Percentiles rank a stretch among this genome's conserved stretches.
phyloP scores from a whole-genome alignment of 2,888 invertebrate genomes.

The Leptopilina drosophilae region DNA sequence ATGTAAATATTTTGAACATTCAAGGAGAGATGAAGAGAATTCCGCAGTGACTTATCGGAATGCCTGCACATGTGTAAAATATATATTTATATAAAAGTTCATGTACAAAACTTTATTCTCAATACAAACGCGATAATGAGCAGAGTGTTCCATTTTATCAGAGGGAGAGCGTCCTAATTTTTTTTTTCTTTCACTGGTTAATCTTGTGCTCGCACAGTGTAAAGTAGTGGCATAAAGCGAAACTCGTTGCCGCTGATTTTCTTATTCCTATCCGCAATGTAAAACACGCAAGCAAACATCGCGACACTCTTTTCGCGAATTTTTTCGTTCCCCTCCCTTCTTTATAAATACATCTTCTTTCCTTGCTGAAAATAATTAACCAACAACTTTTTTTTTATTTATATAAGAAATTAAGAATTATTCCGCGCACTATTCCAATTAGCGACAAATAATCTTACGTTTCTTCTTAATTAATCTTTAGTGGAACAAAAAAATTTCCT shows the following conservation, averaged over 20 bases:
- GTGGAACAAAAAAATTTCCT: too few relatives aligned
- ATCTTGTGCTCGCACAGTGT: constrained; percentile 12
- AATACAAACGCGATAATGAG: constrained; percentile 28
- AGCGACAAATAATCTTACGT: too few relatives aligned
- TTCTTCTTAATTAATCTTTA: too few relatives aligned
- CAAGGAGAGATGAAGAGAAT: neutral
- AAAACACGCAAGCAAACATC: constrained; percentile 30
- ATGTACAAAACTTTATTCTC: constrained; percentile 13
- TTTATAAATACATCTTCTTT: too few relatives aligned
- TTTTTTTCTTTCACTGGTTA: constrained; percentile 17
- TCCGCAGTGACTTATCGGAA: constrained; percentile 6
- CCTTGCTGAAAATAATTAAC: constrained; percentile 5
- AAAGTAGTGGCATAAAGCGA: constrained; percentile 31
- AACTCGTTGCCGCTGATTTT: constrained; percentile 21
- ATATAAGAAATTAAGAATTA: too few relatives aligned
- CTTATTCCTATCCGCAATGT: constrained; percentile 11
- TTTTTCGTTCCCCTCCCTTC: neutral
- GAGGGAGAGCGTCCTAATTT: constrained; percentile 39
- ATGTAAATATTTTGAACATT: too few relatives aligned
- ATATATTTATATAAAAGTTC: constrained; percentile 2
- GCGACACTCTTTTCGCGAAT: constrained; percentile 9
- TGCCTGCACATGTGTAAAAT: neutral
- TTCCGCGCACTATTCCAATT: too few relatives aligned
- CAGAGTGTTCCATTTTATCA: constrained; percentile 36
- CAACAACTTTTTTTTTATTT: too few relatives aligned